Evolutionary conservation across 2,797 vertebrate species (phyloP), one percentile per base, ranked within the genome.

Genomic region (Poliocrania exsul): DNA sequence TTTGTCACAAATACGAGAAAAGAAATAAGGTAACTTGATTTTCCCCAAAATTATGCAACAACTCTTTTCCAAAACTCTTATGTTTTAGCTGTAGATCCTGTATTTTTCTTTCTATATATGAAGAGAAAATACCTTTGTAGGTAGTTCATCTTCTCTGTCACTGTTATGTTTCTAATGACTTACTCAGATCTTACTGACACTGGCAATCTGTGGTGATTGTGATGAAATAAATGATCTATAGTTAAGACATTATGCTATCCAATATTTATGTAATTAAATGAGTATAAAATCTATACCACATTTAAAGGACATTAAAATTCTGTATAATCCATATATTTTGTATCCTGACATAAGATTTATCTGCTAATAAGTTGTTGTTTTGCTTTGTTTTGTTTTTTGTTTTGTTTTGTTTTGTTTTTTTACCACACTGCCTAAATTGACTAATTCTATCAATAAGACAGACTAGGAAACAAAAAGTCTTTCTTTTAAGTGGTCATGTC

Each of bases 401-500:
- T 47, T 84, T 86, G 40, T 40, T 40, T 40, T 9, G 37, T 15
- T 40, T 40, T 13, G 2, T 66, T 71, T 16, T 53, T 78, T 81
- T 44, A 20, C 16, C 5, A 4, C 13, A 4, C 13, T 74, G 16
- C 29, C 6, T 31, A 77, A 56, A 37, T 20, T 9, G 20, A 28
- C 5, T 50, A 42, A 29, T 54, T 73, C 8, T 56, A 73, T 81
- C 23, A 75, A 51, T 8, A 56, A 51, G 18, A 26, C 3, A 33
- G 28, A 81, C 3, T 29, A 46, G 26, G 4, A n/a, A 51, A 81
- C 33, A 40, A 13, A 14, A 25, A 6, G 0, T 2, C 0, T 21
- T 54, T 67, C 44, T 50, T 65, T 3, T 37, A 42, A 50, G 19
- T 37, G 2, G 54, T 42, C 5, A 1, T 91, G 17, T 69, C 24